Evolutionary conservation across 2,888 invertebrate genomes (phyloP), one percentile per base, ranked within the genome.

Genomic region (Zootermopsis nevadensis): DNA sequence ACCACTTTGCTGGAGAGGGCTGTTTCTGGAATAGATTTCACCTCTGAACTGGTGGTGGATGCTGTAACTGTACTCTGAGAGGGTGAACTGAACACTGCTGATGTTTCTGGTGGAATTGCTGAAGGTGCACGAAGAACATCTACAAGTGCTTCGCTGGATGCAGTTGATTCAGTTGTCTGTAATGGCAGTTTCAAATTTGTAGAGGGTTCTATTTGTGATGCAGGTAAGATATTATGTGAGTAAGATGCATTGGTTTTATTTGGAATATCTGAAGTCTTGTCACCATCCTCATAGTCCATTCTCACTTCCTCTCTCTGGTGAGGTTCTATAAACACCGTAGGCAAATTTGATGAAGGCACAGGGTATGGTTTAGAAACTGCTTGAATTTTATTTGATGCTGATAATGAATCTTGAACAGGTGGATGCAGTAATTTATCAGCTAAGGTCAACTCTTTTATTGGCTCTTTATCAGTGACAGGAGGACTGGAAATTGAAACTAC

Each of bases 291-390:
- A 74, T 6, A n/a, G 12, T 42, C 42, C 74, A 74, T 4, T n/a
- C 24, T 74, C 12, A 24, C 8, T 24, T 38, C 31, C n/a, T 74
- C 38, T 24, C 35, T 42, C 31, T n/a, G 38, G n/a, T 38, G 24
- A 38, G 74, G 33, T 69, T 69, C 69, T 33, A n/a, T n/a, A n/a
- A n/a, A n/a, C n/a, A n/a, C n/a, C n/a, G 27, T 33, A 33, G 33
- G 10, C 69, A 69, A 15, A 27, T 67, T 67, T 72, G 72, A 33
- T 31, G 33, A 72, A 72, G 72, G 72, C 72, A 72, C 33, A 31
- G 72, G 72, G 31, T n/a, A 67, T 53, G 53, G n/a, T 27, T n/a
- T 48, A 48, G 48, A 12, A 8, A 48, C 15, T 12, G 8, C 48
- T 22, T 69, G 69, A 69, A 69, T 19, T 31, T 66, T 69, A 22